Percentiles rank a stretch among this genome's conserved stretches.
These are phyloP conservation scores for Paramormyrops hopkinsi DNA, from an alignment of 2,797 vertebrate genomes.

Conservation along the genomic window DNA sequence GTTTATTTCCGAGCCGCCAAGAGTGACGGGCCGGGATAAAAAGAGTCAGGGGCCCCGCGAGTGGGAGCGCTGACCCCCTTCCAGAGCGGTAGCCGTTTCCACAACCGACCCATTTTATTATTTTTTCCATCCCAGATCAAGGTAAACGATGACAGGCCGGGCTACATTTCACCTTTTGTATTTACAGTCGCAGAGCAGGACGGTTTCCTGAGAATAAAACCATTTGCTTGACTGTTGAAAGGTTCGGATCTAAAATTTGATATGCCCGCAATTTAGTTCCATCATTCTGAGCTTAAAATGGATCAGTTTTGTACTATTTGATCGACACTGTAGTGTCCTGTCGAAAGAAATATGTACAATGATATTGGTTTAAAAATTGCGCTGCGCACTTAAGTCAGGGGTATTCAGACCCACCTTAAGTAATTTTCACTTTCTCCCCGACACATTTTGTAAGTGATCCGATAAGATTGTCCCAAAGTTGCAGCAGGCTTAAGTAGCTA, in stretches of 20 bases:
- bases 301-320: not conserved
- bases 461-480: not conserved
- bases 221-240: slow-evolving; percentile 8
- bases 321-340: not conserved
- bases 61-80: slow-evolving; percentile 11
- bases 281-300: not conserved
- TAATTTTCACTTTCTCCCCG: not conserved
- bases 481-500: not conserved
- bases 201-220: not conserved
- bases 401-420: not conserved
- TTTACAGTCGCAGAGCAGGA: not conserved
- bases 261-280: not conserved
- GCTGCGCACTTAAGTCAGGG: not conserved
- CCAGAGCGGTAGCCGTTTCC: not conserved
- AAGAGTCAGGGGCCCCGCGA: not conserved
- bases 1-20: slow-evolving; percentile 28
- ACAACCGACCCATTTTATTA: not conserved
- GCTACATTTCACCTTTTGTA: not conserved
- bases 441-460: not conserved
- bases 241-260: not conserved
- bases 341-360: not conserved
- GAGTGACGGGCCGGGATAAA: slow-evolving; percentile 14
- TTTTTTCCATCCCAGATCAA: not conserved
- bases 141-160: slow-evolving; percentile 19
- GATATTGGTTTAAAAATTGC: not conserved